phyloP scores from a whole-genome alignment of 2,797 vertebrate species.

The Pipistrellus pipistrellus region DNA sequence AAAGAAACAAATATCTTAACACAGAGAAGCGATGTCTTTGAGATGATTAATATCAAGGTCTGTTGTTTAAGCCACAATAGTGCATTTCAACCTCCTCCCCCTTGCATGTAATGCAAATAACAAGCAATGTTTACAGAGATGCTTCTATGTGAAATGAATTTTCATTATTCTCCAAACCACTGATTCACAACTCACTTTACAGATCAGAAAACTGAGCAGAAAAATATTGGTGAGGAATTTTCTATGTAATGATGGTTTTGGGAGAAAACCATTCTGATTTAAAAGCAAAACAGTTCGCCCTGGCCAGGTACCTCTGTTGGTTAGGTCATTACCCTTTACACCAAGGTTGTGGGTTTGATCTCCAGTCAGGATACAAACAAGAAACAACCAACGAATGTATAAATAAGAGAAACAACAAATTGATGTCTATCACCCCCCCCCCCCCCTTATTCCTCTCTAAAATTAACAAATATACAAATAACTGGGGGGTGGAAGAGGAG shows the following conservation, averaged over 20 bases:
- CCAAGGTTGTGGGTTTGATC: neutral
- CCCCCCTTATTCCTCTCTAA: neutral
- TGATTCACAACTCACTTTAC: neutral
- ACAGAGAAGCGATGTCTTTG: neutral
- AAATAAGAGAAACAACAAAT: neutral
- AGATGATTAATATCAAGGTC: neutral
- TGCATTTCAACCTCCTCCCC: neutral
- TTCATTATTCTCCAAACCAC: slow-evolving; percentile 38
- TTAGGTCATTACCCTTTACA: neutral
- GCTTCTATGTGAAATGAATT: neutral
- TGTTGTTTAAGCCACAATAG: neutral
- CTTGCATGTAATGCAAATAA: slow-evolving; percentile 2
- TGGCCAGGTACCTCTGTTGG: neutral
- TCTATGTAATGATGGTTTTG: neutral
- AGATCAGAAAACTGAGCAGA: slow-evolving; percentile 10
- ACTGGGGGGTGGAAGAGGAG: no score
- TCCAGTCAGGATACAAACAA: neutral
- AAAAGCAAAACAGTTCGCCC: neutral
- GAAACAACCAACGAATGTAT: neutral
- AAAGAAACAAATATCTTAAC: slow-evolving; percentile 26
- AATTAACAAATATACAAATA: neutral
- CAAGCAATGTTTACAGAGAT: neutral
- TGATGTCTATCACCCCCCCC: neutral
- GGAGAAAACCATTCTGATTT: neutral
- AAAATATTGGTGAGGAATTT: slow-evolving; percentile 16